Evolutionary conservation across 2,888 invertebrate genomes (phyloP).

Genomic region (Rhagium mordax): DNA sequence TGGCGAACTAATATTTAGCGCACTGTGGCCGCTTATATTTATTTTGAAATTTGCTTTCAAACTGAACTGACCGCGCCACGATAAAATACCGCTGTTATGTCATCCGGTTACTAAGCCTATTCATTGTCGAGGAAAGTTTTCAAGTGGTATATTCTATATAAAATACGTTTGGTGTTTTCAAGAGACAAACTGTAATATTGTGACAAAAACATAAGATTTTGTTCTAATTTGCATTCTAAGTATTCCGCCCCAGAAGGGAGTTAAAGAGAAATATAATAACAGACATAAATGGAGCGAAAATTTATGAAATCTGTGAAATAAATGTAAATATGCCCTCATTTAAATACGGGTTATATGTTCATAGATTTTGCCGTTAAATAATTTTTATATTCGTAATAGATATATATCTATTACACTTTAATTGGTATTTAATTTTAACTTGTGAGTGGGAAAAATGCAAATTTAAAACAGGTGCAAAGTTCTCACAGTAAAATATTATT

Average conservation of each 20-base stretch:
- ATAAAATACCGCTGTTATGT: conserved; percentile 62
- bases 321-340: conserved; percentile 5
- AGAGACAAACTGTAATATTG: conserved; percentile 10
- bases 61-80: conserved; percentile 62
- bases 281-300: conserved; percentile 15
- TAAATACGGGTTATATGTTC: not conserved
- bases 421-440: too few relatives aligned
- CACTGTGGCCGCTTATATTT: conserved; percentile 64
- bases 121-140: not conserved
- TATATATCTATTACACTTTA: too few relatives aligned
- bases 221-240: conserved; percentile 23
- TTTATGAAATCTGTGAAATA: conserved; percentile 17
- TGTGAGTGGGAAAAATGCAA: too few relatives aligned
- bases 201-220: conserved; percentile 29
- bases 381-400: not conserved
- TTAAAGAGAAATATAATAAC: conserved; percentile 15
- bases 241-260: not conserved
- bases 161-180: not conserved
- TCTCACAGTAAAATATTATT: too few relatives aligned
- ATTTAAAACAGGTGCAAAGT: too few relatives aligned
- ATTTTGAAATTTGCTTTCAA: conserved; percentile 68
- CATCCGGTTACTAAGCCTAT: conserved; percentile 1
- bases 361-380: not conserved
- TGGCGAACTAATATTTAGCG: conserved; percentile 65
- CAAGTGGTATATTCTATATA: not conserved